These are phyloP conservation scores for Tenebrosternarchus preto DNA, from an alignment of 2,113 vertebrate species.

Conservation along the genomic window DNA sequence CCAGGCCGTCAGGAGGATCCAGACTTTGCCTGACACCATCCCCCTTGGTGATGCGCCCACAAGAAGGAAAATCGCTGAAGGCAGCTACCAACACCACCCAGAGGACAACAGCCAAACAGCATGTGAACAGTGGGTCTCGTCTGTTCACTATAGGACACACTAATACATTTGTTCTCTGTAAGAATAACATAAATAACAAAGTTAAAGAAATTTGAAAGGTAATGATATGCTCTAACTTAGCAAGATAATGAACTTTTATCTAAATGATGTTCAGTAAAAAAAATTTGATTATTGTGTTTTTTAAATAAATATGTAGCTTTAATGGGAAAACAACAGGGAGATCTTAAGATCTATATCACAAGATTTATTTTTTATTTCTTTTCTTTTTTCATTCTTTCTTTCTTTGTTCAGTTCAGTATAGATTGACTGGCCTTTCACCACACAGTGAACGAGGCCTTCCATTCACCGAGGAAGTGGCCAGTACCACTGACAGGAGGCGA, in stretches of 20 bases:
- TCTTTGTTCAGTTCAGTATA: conserved; percentile 11
- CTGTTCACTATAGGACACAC: background rate
- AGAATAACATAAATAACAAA: background rate
- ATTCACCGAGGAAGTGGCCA: conserved; percentile 47
- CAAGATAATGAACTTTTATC: too few species aligned
- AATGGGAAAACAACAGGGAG: too few species aligned
- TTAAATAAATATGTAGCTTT: too few species aligned
- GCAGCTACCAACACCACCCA: background rate
- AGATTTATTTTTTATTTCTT: background rate
- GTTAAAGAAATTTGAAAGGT: too few species aligned
- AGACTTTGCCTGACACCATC: conserved; percentile 18
- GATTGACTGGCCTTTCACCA: conserved; percentile 1
- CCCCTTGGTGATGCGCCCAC: conserved; percentile 15
- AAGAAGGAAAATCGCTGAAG: background rate
- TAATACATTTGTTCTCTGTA: background rate
- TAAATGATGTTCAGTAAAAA: too few species aligned
- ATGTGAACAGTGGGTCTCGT: conserved; percentile 14
- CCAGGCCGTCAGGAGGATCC: conserved; percentile 9
- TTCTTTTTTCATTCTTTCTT: background rate
- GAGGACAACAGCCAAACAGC: background rate
- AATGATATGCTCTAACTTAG: too few species aligned
- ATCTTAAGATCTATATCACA: background rate
- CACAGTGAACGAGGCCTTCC: conserved; percentile 48
- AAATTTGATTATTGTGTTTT: background rate
- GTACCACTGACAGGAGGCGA: conserved; percentile 51